Evolutionary conservation across 2,797 vertebrate genomes (phyloP), one percentile per base, ranked within the genome.

Genomic region (Erethizon dorsatum): DNA sequence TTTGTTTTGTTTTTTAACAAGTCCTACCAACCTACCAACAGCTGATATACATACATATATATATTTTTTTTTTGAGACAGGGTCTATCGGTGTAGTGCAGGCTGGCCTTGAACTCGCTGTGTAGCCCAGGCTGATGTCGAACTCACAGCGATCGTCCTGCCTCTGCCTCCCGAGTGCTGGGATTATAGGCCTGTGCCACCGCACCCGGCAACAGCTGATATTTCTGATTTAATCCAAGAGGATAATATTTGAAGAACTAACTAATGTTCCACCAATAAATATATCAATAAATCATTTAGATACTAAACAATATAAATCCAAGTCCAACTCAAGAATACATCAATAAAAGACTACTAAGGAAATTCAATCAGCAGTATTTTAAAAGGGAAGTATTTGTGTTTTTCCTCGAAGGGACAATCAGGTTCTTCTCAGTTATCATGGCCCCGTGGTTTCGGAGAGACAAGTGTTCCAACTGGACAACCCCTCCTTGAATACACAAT

Each of bases 291-390:
- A 7, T 80, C n/a, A 84, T n/a, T 56, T 52, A 69, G 13, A 91
- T 69, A 89, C 24, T 31, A 90, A 50, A 90, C 26, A 73, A n/a
- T 47, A 52, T 33, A 41, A 88, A 92, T 31, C 77, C 57, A 94
- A 77, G 50, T 90, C 17, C 41, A 94, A 65, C 91, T 84, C 26
- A 92, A 94, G 4, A 86, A 78, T n/a, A 57, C 91, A n/a, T 57
- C 4, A 50, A 65, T 22, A 59, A 33, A 84, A 41, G 22, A 50
- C 22, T 45, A 56, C 7, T 26, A 47, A 37, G 6, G 6, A 77
- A 75, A 57, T 63, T 82, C 26, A 96, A 61, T 5, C 13, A 78
- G 54, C 33, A 77, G 67, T 61, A 52, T 59, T 59, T 59, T 5
- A 6, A 56, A 78, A 67, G 28, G 6, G 28, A 86, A 69, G 22